Percentiles rank a stretch among this genome's conserved stretches.
Evolutionary conservation across 2,113 vertebrate species (phyloP).

Genomic region (Bungarus multicinctus): DNA sequence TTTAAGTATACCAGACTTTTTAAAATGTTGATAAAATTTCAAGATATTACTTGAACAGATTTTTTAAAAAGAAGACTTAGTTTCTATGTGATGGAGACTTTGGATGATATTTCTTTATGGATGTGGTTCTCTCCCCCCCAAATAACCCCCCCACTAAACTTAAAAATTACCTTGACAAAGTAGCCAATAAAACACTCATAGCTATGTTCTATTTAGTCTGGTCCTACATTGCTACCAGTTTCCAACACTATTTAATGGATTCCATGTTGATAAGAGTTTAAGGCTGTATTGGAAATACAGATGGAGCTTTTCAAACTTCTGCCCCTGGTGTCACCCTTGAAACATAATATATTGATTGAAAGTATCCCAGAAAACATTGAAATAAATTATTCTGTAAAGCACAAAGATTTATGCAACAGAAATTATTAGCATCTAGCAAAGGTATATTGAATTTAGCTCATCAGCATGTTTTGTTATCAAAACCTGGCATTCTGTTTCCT

Average conservation of each 20-base stretch:
- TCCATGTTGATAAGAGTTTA: neutral
- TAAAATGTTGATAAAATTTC: neutral
- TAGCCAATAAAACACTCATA: neutral
- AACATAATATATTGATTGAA: neutral
- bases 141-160: neutral
- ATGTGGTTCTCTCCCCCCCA: neutral
- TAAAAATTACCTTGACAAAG: neutral
- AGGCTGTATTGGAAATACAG: neutral
- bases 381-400: neutral
- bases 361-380: conserved; percentile 11
- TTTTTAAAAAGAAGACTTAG: neutral
- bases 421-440: neutral
- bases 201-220: neutral
- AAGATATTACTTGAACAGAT: neutral
- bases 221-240: neutral
- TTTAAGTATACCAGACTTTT: neutral
- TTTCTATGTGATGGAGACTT: neutral
- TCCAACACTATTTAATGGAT: neutral
- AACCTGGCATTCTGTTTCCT: conserved; percentile 32
- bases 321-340: neutral
- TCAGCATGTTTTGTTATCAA: conserved; percentile 22
- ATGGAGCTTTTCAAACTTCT: neutral
- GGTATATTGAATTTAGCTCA: conserved; percentile 20
- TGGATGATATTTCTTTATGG: neutral
- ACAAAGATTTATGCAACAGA: neutral